Evolutionary conservation across 2,888 invertebrate genomes (phyloP), one percentile per base, ranked within the genome.

Genomic region (Hemistola chrysoprasaria): DNA sequence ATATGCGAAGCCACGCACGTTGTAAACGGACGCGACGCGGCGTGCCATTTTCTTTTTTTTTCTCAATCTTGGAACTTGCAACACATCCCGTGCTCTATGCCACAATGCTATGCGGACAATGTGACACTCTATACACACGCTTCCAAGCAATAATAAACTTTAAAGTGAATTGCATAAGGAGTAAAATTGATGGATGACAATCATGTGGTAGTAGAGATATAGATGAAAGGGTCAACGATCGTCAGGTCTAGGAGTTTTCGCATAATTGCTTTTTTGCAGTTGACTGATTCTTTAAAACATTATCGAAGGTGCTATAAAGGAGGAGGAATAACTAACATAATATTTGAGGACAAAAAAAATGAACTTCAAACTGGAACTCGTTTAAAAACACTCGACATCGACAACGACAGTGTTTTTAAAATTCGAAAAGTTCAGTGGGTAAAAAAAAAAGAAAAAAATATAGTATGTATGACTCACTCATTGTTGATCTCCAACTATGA

Each of bases 1-100:
- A 65, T 50, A 53, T 53, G 72, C 72, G 70, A 67, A 62, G 74
- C 71, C 76, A 74, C 65, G 66, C 65, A 47, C 53, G 53, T 65
- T 65, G 69, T 71, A 16, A 16, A 16, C 16, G 16, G 16, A 16
- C 16, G 41, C 21, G 49, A 47, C 40, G 34, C 33, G 42, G 20
- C 46, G 43, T 46, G 65, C 63, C 49, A 56, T 70, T 67, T 68
- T 63, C 45, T 56, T 62, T 61, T 68, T 73, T 72, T 63, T 67
- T 66, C 63, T 57, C 42, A 65, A 66, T 65, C 70, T 69, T 55
- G 53, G 65, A 62, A 74, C 77, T 75, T 71, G 40, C 46, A 47
- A 48, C 47, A 35, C 32, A 75, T 74, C 67, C 57, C 56, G 78
- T 79, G 77, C 72, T 56, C 70, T 79, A 38, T 43, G 43, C 38